Percentiles rank a stretch among this genome's conserved stretches.
Conservation (phyloP, 2,797 vertebrate species). For the Silurus aristotelis region DNA sequence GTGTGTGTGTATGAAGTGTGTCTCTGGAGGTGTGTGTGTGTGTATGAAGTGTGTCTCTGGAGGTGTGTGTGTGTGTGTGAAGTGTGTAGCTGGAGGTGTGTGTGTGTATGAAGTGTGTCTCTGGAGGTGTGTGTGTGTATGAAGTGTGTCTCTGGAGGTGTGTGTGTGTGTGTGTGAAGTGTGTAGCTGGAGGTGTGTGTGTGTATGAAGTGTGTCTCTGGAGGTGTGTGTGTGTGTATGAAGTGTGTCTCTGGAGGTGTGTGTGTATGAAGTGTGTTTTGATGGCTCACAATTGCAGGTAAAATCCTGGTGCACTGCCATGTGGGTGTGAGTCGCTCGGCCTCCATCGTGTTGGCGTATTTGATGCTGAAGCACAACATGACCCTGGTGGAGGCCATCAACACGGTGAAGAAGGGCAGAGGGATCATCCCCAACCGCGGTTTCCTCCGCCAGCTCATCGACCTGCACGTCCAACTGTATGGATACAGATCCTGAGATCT, state of each 20-base stretch:
- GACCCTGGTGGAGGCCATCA: slow-evolving; percentile 89
- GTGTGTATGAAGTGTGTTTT: neutral
- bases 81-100: too few relatives aligned
- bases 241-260: too few relatives aligned
- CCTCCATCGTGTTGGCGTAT: slow-evolving; percentile 90
- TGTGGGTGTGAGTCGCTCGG: slow-evolving; percentile 90
- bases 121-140: too few relatives aligned
- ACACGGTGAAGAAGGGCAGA: slow-evolving; percentile 87
- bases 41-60: neutral
- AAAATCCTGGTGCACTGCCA: slow-evolving; percentile 91
- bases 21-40: too few relatives aligned
- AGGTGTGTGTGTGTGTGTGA: too few relatives aligned
- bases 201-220: too few relatives aligned
- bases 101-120: too few relatives aligned
- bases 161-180: too few relatives aligned
- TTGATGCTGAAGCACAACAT: slow-evolving; percentile 91
- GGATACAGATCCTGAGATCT: slow-evolving; percentile 65
- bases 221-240: too few relatives aligned
- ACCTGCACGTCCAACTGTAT: slow-evolving; percentile 81
- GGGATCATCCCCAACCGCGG: slow-evolving; percentile 90
- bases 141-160: too few relatives aligned
- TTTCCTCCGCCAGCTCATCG: slow-evolving; percentile 86
- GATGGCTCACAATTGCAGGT: slow-evolving; percentile 68
- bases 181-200: too few relatives aligned
- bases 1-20: too few relatives aligned